Evolutionary conservation across 2,797 vertebrate genomes (phyloP), one percentile per base, ranked within the genome.

Genomic region (Taenioides sp.): DNA sequence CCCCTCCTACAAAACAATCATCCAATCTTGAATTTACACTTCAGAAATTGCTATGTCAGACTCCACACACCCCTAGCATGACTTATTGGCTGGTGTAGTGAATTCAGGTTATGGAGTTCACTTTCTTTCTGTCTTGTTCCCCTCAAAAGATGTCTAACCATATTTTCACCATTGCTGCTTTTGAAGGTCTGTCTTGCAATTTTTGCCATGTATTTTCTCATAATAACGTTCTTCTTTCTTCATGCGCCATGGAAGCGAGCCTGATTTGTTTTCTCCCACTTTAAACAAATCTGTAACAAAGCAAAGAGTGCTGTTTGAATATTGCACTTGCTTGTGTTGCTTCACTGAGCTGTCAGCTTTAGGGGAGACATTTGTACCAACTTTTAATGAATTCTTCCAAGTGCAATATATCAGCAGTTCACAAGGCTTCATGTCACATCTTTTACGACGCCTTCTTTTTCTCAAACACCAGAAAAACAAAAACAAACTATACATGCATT

Each of bases 231-330:
- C 65, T 55, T 67, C 52, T 34, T 55, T 67, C 64, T 67, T 28
- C 65, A 67, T 55, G 25, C 52, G 31, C 27, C 17, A 37, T 22
- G 65, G n/a, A 54, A 37, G 64, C 54, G 37, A 77, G 57, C 43
- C 58, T 49, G 23, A 62, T 80, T 84, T 84, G 77, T 86, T 82
- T 83, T 72, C 68, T 79, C 67, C 71, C 37, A 68, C 70, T 80
- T 74, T 69, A 72, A 80, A 80, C 76, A 82, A 82, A 79, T 82
- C 57, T 80, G 72, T 62, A 79, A 75, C 78, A 86, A 75, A 82
- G 70, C 72, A 74, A 77, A 80, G 65, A 69, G 71, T 60, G 72
- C 43, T 57, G 27, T 77, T 82, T 77, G 75, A 82, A 77, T 80
- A 78, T 71, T 73, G 69, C 61, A 73, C 63, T 73, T 31, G 62